Evolutionary conservation across 2,797 vertebrate genomes (phyloP).

Genomic region (Poecile montanus): DNA sequence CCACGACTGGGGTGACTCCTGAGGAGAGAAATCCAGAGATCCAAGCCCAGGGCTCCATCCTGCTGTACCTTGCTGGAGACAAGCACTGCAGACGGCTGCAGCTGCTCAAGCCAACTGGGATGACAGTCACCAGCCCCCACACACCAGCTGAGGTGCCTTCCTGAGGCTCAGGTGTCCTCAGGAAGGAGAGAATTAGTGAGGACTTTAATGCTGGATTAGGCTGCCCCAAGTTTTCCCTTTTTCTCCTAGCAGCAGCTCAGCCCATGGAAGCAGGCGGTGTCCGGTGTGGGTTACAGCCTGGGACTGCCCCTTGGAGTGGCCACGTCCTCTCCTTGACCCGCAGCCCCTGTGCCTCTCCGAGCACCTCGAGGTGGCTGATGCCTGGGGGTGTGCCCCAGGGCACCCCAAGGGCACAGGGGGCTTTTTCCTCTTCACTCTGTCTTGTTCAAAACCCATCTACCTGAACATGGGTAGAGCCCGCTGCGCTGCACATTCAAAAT

Average conservation of each 20-base stretch:
- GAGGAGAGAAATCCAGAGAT: background rate
- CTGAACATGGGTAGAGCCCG: background rate
- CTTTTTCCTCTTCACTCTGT: background rate
- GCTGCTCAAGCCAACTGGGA: constrained; percentile 54
- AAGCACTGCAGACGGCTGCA: background rate
- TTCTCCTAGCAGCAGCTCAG: background rate
- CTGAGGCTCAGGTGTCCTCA: constrained; percentile 52
- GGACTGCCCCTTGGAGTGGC: background rate
- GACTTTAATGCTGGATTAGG: constrained; percentile 53
- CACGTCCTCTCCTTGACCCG: background rate
- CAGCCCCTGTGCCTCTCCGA: background rate
- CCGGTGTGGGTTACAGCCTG: constrained; percentile 24
- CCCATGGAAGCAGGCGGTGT: background rate
- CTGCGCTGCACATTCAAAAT: background rate
- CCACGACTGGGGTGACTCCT: background rate
- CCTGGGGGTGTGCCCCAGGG: background rate
- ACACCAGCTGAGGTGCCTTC: background rate
- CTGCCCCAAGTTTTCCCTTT: background rate
- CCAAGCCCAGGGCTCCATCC: background rate
- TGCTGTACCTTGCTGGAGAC: background rate
- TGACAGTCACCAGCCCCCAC: background rate
- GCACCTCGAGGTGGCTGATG: background rate
- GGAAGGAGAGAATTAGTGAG: constrained; percentile 58
- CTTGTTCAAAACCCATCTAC: background rate
- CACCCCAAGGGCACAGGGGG: accelerated